These are phyloP conservation scores for Hedychridium roseum DNA, from an alignment of 2,888 invertebrate species.

Conservation along the genomic window DNA sequence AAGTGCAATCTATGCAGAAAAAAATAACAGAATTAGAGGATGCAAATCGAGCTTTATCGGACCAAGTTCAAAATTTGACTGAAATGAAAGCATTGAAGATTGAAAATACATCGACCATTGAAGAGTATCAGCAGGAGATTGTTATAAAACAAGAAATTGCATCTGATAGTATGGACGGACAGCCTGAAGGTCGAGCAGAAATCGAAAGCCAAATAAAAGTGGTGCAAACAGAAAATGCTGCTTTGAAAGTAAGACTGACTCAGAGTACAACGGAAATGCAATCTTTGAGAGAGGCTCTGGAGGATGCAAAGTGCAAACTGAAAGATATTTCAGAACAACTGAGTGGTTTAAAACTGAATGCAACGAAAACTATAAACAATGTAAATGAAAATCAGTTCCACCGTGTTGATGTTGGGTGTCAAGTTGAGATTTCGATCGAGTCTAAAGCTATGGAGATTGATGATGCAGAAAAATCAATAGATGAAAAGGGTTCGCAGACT, in stretches of 20 bases:
- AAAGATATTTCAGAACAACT: constrained; percentile 31
- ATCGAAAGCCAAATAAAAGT: constrained; percentile 12
- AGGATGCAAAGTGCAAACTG: constrained; percentile 32
- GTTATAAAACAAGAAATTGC: no score
- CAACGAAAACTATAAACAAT: constrained; percentile 3
- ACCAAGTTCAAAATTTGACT: constrained; percentile 10
- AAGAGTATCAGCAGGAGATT: constrained; percentile 5
- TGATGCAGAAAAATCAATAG: constrained; percentile 1
- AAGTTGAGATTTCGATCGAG: constrained; percentile 8
- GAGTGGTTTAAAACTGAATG: constrained; percentile 22
- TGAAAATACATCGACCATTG: not conserved
- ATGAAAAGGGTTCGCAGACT: constrained; percentile 33
- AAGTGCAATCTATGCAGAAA: constrained; percentile 10
- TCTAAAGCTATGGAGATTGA: not conserved
- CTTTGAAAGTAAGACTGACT: constrained; percentile 33
- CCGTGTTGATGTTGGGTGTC: constrained; percentile 18
- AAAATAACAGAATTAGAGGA: constrained; percentile 11
- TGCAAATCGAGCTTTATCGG: not conserved
- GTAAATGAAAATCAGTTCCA: constrained; percentile 15
- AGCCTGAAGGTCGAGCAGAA: constrained; percentile 4
- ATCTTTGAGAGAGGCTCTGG: constrained; percentile 27
- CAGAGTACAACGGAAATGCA: constrained; percentile 28
- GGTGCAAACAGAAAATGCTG: constrained; percentile 32
- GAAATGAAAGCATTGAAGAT: no score
- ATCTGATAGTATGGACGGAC: not conserved